A percentile compares a stretch with the other conserved stretches of the same genome.
phyloP scores from a whole-genome alignment of 2,888 invertebrate genomes.

The Hyppa rectilinea region DNA sequence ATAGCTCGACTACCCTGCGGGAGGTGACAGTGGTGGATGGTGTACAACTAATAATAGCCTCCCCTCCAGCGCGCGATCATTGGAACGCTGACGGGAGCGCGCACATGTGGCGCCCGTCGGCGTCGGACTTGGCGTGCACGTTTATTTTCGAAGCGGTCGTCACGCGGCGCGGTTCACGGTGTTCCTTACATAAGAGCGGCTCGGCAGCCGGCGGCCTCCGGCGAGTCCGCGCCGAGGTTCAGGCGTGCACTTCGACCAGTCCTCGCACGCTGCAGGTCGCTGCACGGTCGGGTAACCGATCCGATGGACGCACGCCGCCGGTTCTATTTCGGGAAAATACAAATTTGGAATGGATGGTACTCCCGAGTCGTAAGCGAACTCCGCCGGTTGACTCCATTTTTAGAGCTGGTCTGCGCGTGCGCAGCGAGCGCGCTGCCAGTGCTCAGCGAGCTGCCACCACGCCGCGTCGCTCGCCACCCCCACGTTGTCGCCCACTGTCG shows the following conservation, averaged over 20 bases:
- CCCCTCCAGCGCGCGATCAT: slow-evolving; percentile 88
- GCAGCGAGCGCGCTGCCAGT: slow-evolving; percentile 87
- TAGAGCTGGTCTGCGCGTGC: slow-evolving; percentile 90
- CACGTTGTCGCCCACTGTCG: slow-evolving; percentile 70
- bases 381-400: slow-evolving; percentile 90
- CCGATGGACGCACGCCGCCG: slow-evolving; percentile 90
- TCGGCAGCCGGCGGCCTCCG: slow-evolving; percentile 66
- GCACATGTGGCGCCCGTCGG: slow-evolving; percentile 88
- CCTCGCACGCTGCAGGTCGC: slow-evolving; percentile 85
- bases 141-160: slow-evolving; percentile 90
- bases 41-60: slow-evolving; percentile 89
- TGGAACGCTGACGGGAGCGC: slow-evolving; percentile 85
- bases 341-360: slow-evolving; percentile 93
- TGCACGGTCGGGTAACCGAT: slow-evolving; percentile 90
- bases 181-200: slow-evolving; percentile 85
- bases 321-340: slow-evolving; percentile 95
- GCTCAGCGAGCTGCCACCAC: slow-evolving; percentile 86
- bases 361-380: slow-evolving; percentile 89
- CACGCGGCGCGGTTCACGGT: slow-evolving; percentile 88
- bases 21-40: slow-evolving; percentile 91
- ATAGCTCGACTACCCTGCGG: slow-evolving; percentile 89
- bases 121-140: slow-evolving; percentile 82
- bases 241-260: slow-evolving; percentile 77
- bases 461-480: slow-evolving; percentile 87
- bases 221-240: slow-evolving; percentile 72